These are phyloP conservation scores for Thamnaconus septentrionalis DNA, from an alignment of 2,113 vertebrate genomes.

Conservation along the genomic window DNA sequence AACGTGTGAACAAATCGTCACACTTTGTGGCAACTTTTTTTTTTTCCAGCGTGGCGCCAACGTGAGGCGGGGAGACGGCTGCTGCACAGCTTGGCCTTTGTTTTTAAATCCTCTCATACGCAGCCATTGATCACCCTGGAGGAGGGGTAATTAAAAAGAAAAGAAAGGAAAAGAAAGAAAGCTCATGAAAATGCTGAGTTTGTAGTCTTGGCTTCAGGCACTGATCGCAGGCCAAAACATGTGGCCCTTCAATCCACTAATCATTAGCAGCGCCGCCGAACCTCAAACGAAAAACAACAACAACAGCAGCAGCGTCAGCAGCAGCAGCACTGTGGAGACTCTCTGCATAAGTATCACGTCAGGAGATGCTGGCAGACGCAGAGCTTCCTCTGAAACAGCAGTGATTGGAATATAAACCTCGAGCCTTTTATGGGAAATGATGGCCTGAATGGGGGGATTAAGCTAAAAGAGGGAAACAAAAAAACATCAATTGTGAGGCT, in stretches of 20 bases:
- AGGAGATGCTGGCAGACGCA: constrained; percentile 58
- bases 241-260: constrained; percentile 61
- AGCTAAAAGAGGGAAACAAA: constrained; percentile 34
- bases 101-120: constrained; percentile 42
- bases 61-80: constrained; percentile 1
- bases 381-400: constrained; percentile 47
- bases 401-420: constrained; percentile 61
- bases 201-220: constrained; percentile 38
- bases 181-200: constrained; percentile 11
- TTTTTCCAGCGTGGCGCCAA: background rate
- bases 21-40: too few relatives aligned
- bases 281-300: constrained; percentile 64
- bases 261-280: constrained; percentile 60
- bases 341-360: constrained; percentile 57
- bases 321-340: constrained; percentile 7
- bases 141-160: constrained; percentile 51
- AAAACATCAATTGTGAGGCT: constrained; percentile 52
- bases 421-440: constrained; percentile 33
- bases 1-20: constrained; percentile 21
- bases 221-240: constrained; percentile 57
- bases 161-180: constrained; percentile 31
- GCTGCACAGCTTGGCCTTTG: constrained; percentile 11
- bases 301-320: constrained; percentile 19
- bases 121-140: constrained; percentile 49
- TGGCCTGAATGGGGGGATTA: constrained; percentile 10